These are phyloP conservation scores for Scleropages formosus DNA, from an alignment of 2,797 vertebrate genomes.

Conservation along the genomic window DNA sequence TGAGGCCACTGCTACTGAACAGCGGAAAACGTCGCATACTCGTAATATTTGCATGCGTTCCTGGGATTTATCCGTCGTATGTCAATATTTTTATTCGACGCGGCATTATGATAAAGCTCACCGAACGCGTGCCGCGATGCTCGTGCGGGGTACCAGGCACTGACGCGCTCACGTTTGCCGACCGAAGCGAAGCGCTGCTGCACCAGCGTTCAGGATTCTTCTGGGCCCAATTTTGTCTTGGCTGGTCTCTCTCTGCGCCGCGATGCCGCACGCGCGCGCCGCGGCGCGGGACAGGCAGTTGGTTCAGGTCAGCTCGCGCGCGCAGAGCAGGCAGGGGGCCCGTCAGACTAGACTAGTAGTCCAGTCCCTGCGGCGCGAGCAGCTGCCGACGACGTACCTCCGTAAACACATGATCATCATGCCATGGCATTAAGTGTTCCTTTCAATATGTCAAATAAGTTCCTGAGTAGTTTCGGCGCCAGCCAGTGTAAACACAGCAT, in stretches of 20 bases:
- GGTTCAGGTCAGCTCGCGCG: too few species aligned
- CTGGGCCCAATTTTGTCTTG: slow-evolving; percentile 66
- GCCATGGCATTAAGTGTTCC: too few species aligned
- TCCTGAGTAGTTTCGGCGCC: too few species aligned
- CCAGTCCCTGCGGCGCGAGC: too few species aligned
- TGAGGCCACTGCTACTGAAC: slow-evolving; percentile 15
- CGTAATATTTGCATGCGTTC: not conserved
- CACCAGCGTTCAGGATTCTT: too few species aligned
- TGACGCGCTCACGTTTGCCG: not conserved
- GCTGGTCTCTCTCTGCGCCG: slow-evolving; percentile 53
- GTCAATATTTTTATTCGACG: not conserved
- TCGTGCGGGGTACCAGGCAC: not conserved
- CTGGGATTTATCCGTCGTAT: not conserved
- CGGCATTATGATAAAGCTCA: not conserved
- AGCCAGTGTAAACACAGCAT: too few species aligned
- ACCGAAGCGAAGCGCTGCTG: not conserved
- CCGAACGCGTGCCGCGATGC: not conserved
- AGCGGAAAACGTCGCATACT: not conserved
- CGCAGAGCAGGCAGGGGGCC: too few species aligned
- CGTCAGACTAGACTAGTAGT: too few species aligned
- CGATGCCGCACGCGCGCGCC: not conserved
- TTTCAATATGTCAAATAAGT: too few species aligned
- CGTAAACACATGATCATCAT: too few species aligned
- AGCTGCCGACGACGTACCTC: too few species aligned
- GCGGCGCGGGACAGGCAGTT: too few species aligned